Evolutionary conservation across 2,888 invertebrate species (phyloP), one percentile per base, ranked within the genome.

Genomic region (Podotricha telesiphe): DNA sequence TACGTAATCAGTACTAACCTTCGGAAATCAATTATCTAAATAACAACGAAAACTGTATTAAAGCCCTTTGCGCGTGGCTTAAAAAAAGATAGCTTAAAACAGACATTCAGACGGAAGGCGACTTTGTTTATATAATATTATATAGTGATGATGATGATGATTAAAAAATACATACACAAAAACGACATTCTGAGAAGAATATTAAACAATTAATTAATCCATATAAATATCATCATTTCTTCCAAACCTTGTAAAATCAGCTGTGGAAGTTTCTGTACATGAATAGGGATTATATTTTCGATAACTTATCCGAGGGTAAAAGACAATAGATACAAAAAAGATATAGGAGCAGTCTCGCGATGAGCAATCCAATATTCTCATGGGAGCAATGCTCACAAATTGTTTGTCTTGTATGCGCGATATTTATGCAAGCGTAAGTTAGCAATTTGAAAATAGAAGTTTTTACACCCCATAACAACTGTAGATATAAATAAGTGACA

Each of bases 231-330:
- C 72, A 28, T 74, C 72, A 67, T 69, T 76, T 81, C 83, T 88
- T 89, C 87, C 87, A 84, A 79, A 78, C 80, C 79, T 87, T 88
- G 88, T 90, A 91, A n/a, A n/a, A 93, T 93, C 91, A 91, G 88
- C 85, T 82, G 84, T 84, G 84, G 87, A 90, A 89, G 85, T 91
- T 91, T 87, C 81, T 85, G 81, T 84, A 86, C 87, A 88, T 87
- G 86, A 86, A 59, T 89, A 90, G 89, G 91, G 89, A 93, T 93
- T 91, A 91, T 91, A 88, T 91, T 92, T 90, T 91, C 91, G 88
- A 92, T 91, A 93, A 89, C 87, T 90, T 87, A 83, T 86, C 87
- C 82, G 83, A 84, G 92, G 93, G 91, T 86, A 81, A 82, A 34
- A 78, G 77, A 88, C 88, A 90, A 91, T 93, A 93, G 90, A 90